phyloP scores from a whole-genome alignment of 2,797 vertebrate species.

The Acanthiza pusilla region DNA sequence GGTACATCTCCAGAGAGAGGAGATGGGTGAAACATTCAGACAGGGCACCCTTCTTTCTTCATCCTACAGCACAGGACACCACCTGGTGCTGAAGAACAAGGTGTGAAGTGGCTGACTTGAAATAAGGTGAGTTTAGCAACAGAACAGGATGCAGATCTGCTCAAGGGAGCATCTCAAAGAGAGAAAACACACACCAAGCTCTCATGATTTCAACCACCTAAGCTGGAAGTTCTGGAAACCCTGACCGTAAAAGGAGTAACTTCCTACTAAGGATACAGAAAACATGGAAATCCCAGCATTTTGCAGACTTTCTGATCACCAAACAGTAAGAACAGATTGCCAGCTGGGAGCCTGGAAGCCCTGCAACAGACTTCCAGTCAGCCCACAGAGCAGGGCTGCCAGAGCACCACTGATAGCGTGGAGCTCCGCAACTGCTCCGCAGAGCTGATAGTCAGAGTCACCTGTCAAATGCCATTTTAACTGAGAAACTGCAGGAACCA shows the following conservation, averaged over 20 bases:
- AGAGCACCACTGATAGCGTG: background rate
- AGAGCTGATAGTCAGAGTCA: background rate
- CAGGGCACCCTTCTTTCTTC: background rate
- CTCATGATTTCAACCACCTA: background rate
- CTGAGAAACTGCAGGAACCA: slow-evolving; percentile 23
- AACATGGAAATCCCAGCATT: slow-evolving; percentile 20
- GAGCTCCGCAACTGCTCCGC: background rate
- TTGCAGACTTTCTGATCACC: background rate
- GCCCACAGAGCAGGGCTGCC: background rate
- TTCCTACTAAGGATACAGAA: background rate
- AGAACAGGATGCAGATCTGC: background rate
- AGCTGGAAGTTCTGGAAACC: background rate
- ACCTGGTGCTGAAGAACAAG: background rate
- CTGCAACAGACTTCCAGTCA: background rate
- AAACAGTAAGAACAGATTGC: background rate
- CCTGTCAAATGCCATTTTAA: slow-evolving; percentile 37
- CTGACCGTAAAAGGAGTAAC: background rate
- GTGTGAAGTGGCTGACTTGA: background rate
- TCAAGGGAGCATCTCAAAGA: background rate
- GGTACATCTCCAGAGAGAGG: background rate
- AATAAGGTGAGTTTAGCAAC: background rate
- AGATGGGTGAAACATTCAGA: background rate
- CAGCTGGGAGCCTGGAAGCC: background rate
- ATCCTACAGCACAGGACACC: background rate
- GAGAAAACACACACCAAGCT: background rate